phyloP scores from a whole-genome alignment of 2,113 vertebrate species.

The Mirounga angustirostris region DNA sequence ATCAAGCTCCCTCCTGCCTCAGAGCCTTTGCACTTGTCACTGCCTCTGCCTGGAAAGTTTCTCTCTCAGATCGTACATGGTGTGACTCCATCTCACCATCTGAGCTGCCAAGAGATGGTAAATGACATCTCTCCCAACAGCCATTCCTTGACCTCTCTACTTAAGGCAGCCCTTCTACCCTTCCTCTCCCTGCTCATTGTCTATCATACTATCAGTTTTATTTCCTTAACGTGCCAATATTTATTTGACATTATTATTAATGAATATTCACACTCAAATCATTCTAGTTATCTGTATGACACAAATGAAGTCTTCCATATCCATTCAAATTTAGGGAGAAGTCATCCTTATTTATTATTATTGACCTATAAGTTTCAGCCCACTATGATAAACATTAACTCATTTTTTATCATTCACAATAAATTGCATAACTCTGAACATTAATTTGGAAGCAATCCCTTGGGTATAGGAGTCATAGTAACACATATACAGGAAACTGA shows the following conservation, averaged over 20 bases:
- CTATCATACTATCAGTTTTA: not conserved
- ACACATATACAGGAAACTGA: not conserved
- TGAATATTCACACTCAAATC: not conserved
- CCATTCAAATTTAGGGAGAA: not conserved
- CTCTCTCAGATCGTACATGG: not conserved
- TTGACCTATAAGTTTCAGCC: not conserved
- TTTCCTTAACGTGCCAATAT: not conserved
- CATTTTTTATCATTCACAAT: not conserved
- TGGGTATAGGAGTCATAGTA: not conserved
- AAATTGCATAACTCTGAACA: not conserved
- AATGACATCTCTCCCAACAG: not conserved
- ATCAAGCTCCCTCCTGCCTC: not conserved
- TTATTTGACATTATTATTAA: not conserved
- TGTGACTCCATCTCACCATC: not conserved
- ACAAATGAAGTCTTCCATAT: not conserved
- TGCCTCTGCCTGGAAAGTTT: not conserved
- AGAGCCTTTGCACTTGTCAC: not conserved
- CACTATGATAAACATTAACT: not conserved
- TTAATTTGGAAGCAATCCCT: conserved; percentile 1
- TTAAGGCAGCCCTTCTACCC: not conserved
- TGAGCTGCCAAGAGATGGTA: not conserved
- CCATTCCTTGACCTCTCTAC: not conserved
- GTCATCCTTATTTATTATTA: not conserved
- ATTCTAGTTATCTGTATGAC: not conserved
- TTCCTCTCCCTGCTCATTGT: not conserved